These are phyloP conservation scores for Mormoops blainvillei DNA, from an alignment of 2,113 vertebrate species.

Conservation along the genomic window DNA sequence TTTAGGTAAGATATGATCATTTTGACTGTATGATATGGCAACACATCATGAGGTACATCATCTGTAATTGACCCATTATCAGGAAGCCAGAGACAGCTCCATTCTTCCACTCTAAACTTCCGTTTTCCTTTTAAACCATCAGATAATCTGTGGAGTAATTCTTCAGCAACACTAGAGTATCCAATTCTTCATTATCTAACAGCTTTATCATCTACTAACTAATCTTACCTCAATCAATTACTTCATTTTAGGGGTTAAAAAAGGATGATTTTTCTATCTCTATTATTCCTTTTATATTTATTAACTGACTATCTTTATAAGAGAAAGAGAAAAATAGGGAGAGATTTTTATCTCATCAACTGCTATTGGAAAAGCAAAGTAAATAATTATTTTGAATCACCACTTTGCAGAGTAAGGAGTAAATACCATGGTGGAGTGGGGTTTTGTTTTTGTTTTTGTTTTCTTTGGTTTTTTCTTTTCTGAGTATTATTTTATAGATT, in stretches of 20 bases:
- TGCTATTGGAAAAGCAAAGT: background rate
- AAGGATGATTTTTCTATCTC: background rate
- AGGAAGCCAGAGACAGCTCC: background rate
- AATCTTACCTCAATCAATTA: background rate
- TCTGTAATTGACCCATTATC: background rate
- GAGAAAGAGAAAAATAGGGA: background rate
- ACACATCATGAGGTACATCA: background rate
- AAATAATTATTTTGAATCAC: background rate
- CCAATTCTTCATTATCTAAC: background rate
- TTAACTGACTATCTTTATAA: background rate
- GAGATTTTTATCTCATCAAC: background rate
- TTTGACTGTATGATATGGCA: background rate
- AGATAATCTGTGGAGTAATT: background rate
- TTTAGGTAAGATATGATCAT: background rate
- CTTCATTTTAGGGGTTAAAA: background rate
- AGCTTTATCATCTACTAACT: background rate
- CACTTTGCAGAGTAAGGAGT: background rate
- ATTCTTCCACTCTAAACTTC: background rate
- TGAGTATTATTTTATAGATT: background rate
- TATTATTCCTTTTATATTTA: background rate
- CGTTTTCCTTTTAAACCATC: background rate
- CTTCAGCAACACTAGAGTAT: background rate
- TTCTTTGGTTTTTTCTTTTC: background rate
- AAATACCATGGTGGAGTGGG: background rate
- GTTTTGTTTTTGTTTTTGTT: background rate